These are phyloP conservation scores for Mellivora capensis DNA, from an alignment of 2,113 vertebrate species.

Conservation along the genomic window DNA sequence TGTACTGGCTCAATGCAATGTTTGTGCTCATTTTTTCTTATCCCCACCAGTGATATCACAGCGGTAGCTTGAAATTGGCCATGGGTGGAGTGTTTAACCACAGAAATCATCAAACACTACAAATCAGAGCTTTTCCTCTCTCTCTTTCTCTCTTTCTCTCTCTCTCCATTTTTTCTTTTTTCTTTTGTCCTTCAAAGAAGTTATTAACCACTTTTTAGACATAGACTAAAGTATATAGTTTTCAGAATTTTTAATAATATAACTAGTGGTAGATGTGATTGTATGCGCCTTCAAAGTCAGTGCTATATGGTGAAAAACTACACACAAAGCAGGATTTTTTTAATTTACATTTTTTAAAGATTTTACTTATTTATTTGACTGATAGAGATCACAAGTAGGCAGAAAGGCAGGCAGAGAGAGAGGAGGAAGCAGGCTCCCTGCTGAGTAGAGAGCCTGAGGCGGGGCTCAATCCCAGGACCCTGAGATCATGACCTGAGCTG, in stretches of 20 bases:
- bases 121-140: neutral
- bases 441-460: too few species aligned
- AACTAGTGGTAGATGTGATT: neutral
- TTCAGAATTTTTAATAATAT: slow-evolving; percentile 12
- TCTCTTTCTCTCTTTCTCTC: neutral
- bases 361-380: too few species aligned
- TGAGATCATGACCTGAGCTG: too few species aligned
- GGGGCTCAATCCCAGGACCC: too few species aligned
- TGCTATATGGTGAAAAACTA: neutral
- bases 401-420: too few species aligned
- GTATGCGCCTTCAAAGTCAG: neutral
- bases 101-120: neutral
- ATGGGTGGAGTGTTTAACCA: neutral
- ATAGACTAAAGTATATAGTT: neutral
- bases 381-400: too few species aligned
- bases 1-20: neutral
- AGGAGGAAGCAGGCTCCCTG: too few species aligned
- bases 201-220: neutral
- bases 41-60: neutral
- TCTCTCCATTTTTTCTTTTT: too few species aligned
- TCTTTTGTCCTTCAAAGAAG: too few species aligned
- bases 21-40: neutral
- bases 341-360: neutral
- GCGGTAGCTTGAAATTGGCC: neutral
- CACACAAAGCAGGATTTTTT: neutral